Base-by-base conservation (phyloP, 2,113 vertebrate species). In the Forbesichthys papilliferus region DNA sequence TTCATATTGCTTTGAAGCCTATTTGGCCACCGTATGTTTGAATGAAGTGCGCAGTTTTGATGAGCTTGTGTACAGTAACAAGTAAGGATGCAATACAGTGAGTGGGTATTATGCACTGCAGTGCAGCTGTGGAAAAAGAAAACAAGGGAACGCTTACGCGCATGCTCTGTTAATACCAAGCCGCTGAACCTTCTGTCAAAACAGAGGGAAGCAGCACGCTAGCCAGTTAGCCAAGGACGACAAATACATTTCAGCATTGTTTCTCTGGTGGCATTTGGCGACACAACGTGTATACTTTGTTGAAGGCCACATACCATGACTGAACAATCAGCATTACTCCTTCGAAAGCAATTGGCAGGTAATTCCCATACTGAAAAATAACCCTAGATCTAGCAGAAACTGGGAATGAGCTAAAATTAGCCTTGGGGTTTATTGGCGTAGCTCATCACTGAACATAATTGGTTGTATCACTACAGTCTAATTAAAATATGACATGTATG, bases 271-370 rank as follows among this genome's bases (percentile, higher is more conserved):
- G 55, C 66, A 72, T 85, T 92, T 58, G 68, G 75, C 58, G 71
- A 76, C 64, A 74, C 56, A 59, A 62, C 77, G 69, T 81, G 55
- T 55, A 60, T 76, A 62, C 78, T 79, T 61, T 66, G 71, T 66
- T 70, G 64, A 79, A 79, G 84, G 66, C 73, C 9, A 71, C 89
- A 75, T 90, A 91, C 86, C 80, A 93, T 93, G 91, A 91, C 91
- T 77, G 91, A 93, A 87, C 92, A 93, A 89, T 91, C 91, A 74
- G 90, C 89, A 54, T 74, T 93, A 69, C 90, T 93, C 79, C 91
- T 93, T 78, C 90, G 91, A 91, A 93, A 93, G 88, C 92, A 93
- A 86, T 74, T 93, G 74, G 92, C 92, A 92, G 92, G 91, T 93
- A 87, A 89, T 13, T 4, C 3, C 10, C 66, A 51, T 2, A 54